phyloP scores from a whole-genome alignment of 2,797 vertebrate genomes.

The Bufotes viridis region DNA sequence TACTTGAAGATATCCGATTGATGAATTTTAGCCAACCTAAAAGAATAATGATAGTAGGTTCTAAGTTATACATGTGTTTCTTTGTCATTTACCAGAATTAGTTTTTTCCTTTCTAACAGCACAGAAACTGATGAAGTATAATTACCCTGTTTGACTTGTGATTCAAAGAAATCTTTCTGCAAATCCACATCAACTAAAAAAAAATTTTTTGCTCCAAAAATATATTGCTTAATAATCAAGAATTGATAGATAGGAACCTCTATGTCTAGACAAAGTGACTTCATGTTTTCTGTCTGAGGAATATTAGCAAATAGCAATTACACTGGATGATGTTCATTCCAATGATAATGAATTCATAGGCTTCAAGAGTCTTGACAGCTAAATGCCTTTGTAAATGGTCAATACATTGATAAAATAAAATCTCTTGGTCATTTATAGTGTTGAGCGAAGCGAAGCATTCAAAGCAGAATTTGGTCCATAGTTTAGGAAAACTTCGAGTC shows the following conservation, averaged over 20 bases:
- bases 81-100: constrained; percentile 42
- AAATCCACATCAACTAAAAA: too few species aligned
- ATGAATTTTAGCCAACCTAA: constrained; percentile 15
- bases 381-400: constrained; percentile 55
- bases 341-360: constrained; percentile 56
- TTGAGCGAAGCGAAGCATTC: too few species aligned
- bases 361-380: constrained; percentile 54
- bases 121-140: constrained; percentile 60
- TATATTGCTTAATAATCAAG: constrained; percentile 72
- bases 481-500: too few species aligned
- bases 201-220: too few species aligned
- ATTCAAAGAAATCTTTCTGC: constrained; percentile 66
- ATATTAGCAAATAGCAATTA: constrained; percentile 57
- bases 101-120: constrained; percentile 60
- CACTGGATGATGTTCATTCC: constrained; percentile 63
- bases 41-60: constrained; percentile 25
- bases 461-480: too few species aligned
- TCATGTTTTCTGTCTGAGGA: constrained; percentile 48
- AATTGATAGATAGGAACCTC: constrained; percentile 73
- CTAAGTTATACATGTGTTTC: constrained; percentile 32
- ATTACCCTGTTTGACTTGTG: constrained; percentile 53
- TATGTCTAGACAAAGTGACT: constrained; percentile 72
- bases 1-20: constrained; percentile 33
- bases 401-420: constrained; percentile 61
- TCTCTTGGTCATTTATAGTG: not conserved